phyloP scores from a whole-genome alignment of 2,797 vertebrate species.

The Coregonus suidteri region DNA sequence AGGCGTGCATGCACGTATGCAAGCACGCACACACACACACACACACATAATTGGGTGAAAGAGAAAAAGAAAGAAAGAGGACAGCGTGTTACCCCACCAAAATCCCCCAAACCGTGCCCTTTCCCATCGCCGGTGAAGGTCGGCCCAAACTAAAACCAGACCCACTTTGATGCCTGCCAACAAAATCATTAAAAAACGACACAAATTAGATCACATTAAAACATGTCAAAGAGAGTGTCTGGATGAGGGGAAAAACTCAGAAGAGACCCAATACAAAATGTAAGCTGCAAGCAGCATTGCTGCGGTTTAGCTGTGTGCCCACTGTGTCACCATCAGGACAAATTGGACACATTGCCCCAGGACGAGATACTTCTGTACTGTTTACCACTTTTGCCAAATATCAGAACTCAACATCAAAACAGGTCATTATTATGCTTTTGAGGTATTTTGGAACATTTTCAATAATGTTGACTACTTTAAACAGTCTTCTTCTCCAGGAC shows the following conservation, averaged over 20 bases:
- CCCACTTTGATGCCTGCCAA: constrained; percentile 58
- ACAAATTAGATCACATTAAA: constrained; percentile 59
- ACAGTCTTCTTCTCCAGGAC: too few relatives aligned
- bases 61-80: constrained; percentile 59
- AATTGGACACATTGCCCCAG: too few relatives aligned
- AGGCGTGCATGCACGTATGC: constrained; percentile 51
- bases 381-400: too few relatives aligned
- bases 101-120: constrained; percentile 55
- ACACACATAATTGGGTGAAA: constrained; percentile 31
- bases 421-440: too few relatives aligned
- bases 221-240: constrained; percentile 58
- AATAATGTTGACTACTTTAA: too few relatives aligned
- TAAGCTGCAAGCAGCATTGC: too few relatives aligned
- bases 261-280: constrained; percentile 14
- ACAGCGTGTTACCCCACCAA: constrained; percentile 64
- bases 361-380: too few relatives aligned
- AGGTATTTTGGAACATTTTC: too few relatives aligned
- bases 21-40: not conserved
- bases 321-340: too few relatives aligned
- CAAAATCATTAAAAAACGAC: constrained; percentile 65
- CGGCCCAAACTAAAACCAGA: constrained; percentile 44
- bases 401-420: too few relatives aligned
- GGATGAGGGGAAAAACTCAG: constrained; percentile 29
- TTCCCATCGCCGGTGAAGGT: constrained; percentile 66
- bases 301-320: too few relatives aligned